Evolutionary conservation across 2,888 invertebrate genomes (phyloP).

Genomic region (Theretra japonica): DNA sequence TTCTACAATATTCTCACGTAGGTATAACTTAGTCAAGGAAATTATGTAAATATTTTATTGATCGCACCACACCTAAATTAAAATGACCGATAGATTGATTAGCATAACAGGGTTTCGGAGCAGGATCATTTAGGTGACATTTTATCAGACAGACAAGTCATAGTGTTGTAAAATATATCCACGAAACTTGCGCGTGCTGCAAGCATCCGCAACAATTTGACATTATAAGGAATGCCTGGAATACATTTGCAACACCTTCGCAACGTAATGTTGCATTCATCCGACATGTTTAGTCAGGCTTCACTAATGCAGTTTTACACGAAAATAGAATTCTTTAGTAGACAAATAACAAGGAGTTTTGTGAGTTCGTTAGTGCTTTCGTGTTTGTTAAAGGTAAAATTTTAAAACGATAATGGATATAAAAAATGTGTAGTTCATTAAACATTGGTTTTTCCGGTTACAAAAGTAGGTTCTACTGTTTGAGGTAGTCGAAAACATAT

Average conservation of each 20-base stretch:
- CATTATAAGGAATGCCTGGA: slow-evolving; percentile 12
- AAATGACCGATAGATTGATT: slow-evolving; percentile 43
- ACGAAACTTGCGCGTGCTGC: slow-evolving; percentile 14
- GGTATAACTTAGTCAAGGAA: slow-evolving; percentile 42
- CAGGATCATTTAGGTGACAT: slow-evolving; percentile 50
- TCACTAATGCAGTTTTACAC: not conserved
- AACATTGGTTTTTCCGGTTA: too few species aligned
- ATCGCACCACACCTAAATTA: slow-evolving; percentile 46
- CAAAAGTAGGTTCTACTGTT: too few species aligned
- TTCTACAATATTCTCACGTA: slow-evolving; percentile 24
- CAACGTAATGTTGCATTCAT: slow-evolving; percentile 10
- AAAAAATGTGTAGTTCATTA: too few species aligned
- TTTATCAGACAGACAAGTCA: slow-evolving; percentile 36
- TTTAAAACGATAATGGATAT: too few species aligned
- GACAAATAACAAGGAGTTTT: not conserved
- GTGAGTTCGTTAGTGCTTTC: not conserved
- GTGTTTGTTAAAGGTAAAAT: too few species aligned
- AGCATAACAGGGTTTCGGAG: slow-evolving; percentile 56
- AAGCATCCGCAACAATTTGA: slow-evolving; percentile 9
- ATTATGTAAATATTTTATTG: slow-evolving; percentile 48
- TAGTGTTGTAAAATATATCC: slow-evolving; percentile 22
- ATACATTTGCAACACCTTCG: slow-evolving; percentile 19
- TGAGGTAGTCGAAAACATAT: too few species aligned
- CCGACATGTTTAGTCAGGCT: slow-evolving; percentile 11
- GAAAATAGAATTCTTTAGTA: not conserved